A percentile compares a stretch with the other conserved stretches of the same genome.
phyloP scores from a whole-genome alignment of 2,113 vertebrate genomes.

The Petaurus breviceps region DNA sequence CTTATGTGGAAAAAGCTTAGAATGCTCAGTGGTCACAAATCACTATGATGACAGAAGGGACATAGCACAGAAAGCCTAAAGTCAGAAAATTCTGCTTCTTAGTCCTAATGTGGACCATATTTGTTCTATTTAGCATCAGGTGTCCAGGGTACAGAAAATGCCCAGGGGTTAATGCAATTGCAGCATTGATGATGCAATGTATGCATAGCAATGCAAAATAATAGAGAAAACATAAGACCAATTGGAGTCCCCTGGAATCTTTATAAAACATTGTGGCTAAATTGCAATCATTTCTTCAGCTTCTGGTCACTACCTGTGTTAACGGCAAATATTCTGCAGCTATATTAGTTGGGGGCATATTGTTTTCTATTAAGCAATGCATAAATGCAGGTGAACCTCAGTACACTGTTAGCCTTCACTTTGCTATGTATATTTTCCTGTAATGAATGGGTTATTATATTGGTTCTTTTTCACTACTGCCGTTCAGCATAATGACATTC shows the following conservation, averaged over 20 bases:
- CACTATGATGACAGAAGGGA: background rate
- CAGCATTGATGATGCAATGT: slow-evolving; percentile 1
- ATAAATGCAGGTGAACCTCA: slow-evolving; percentile 35
- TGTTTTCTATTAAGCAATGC: slow-evolving; percentile 56
- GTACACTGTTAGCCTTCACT: slow-evolving; percentile 34
- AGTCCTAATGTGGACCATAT: background rate
- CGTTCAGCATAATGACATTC: slow-evolving; percentile 47
- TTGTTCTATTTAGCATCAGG: slow-evolving; percentile 36
- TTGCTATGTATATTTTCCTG: slow-evolving; percentile 29
- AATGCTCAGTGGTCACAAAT: slow-evolving; percentile 31
- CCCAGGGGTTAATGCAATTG: slow-evolving; percentile 56
- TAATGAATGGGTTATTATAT: slow-evolving; percentile 48
- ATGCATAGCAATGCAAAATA: slow-evolving; percentile 52
- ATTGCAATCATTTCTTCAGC: slow-evolving; percentile 50
- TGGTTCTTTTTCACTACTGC: slow-evolving; percentile 50
- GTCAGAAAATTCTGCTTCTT: slow-evolving; percentile 52
- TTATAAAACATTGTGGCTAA: slow-evolving; percentile 55
- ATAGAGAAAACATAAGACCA: slow-evolving; percentile 43
- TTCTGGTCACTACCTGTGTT: slow-evolving; percentile 18
- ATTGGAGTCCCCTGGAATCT: slow-evolving; percentile 54
- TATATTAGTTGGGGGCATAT: slow-evolving; percentile 12
- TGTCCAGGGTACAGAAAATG: slow-evolving; percentile 14
- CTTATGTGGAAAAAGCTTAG: slow-evolving; percentile 46
- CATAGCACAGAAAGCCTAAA: slow-evolving; percentile 6
- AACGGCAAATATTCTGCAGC: slow-evolving; percentile 61